Base-by-base conservation (phyloP, 2,797 vertebrate species). In the Chaetodon trifasciatus region DNA sequence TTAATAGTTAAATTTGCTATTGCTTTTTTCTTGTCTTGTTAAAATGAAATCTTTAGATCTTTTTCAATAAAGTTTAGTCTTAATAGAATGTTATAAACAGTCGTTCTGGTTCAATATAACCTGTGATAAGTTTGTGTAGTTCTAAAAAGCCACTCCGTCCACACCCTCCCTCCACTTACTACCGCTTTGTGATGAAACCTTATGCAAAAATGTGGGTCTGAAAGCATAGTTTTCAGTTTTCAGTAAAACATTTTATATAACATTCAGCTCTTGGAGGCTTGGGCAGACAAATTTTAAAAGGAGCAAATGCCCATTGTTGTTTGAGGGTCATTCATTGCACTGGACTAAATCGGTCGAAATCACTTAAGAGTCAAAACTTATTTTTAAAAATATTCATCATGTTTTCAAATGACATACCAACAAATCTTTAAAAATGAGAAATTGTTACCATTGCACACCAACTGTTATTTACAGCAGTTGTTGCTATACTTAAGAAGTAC, bases 21-120 rank as follows among this genome's bases (percentile, higher is more conserved):
- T 99, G 98, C 98, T 99, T 99, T 96, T 96, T 99, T 99, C 98
- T 98, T 99, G 98, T 99, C 98, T 99, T 99, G 98, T 99, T 99
- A 97, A 97, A 99, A 97, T 97, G 92, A 98, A 98, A 98, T 97
- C 98, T 99, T 99, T 95, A 96, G 96, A 95, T 96, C 96, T 96
- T 96, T 96, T 99, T 99, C 97, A 99, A 99, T 98, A 99, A 98
- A 99, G 97, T 99, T 99, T 99, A 99, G 98, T 99, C 98, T 98
- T 99, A 99, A 98, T 99, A 98, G 98, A 99, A 99, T 96, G 98
- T 99, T 99, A 98, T 99, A 99, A 94, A 99, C 97, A 97, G 97
- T 99, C 93, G 96, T 97, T 99, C 97, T 98, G 98, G 98, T 99
- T 99, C 97, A 98, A 98, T 99, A 98, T 99, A 99, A 98, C 97